Evolutionary conservation across 2,113 vertebrate genomes (phyloP).

Genomic region (Tychaedon coryphoeus): DNA sequence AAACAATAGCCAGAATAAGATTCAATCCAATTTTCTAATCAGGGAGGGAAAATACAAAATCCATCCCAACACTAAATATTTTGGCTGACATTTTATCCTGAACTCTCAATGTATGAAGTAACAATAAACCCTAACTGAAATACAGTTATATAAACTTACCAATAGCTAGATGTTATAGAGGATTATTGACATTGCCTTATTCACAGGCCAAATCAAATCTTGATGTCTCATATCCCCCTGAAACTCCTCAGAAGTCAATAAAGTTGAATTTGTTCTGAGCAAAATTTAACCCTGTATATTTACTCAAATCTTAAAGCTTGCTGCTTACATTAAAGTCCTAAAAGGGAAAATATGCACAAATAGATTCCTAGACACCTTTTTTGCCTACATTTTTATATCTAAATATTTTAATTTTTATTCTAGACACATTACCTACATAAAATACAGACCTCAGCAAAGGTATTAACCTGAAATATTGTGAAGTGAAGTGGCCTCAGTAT

Average conservation of each 20-base stretch:
- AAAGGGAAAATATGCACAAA: conserved; percentile 20
- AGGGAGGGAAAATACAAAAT: neutral
- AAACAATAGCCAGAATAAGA: neutral
- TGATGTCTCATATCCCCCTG: neutral
- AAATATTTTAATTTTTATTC: conserved; percentile 65
- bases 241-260: conserved; percentile 6
- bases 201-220: neutral
- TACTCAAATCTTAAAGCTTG: conserved; percentile 37
- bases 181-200: neutral
- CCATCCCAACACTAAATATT: rapidly evolving
- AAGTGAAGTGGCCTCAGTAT: neutral
- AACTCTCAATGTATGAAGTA: neutral
- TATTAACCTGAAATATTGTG: conserved; percentile 6
- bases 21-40: neutral
- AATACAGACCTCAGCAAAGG: conserved; percentile 18
- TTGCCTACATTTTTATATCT: conserved; percentile 4
- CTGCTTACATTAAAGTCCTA: neutral
- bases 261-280: neutral
- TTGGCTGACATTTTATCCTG: neutral
- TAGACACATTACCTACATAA: conserved; percentile 4
- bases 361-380: conserved; percentile 36
- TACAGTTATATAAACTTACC: conserved; percentile 20
- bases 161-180: neutral
- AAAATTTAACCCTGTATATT: conserved; percentile 25
- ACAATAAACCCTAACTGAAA: conserved; percentile 40